phyloP scores from a whole-genome alignment of 1,140 invertebrate species.

The Tetragnatha versicolor region DNA sequence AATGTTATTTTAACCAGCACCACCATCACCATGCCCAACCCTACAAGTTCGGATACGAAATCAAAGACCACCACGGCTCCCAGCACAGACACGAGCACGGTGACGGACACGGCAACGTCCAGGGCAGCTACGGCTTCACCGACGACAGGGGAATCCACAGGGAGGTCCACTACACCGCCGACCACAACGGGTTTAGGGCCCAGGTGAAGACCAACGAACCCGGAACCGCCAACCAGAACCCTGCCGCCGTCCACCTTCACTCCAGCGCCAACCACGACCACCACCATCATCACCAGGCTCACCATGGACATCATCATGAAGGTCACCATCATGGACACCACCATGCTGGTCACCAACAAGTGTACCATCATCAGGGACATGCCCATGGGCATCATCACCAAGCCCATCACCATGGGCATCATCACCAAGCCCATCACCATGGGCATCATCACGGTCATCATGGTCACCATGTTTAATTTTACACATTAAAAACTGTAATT shows the following conservation, averaged over 20 bases:
- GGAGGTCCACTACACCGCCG: conserved; percentile 55
- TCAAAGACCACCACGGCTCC: conserved; percentile 24
- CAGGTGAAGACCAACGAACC: conserved; percentile 55
- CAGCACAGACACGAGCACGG: conserved; percentile 35
- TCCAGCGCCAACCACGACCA: not conserved
- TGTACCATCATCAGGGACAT: not conserved
- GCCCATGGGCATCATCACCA: not conserved
- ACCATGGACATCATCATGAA: not conserved
- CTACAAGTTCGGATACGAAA: conserved; percentile 35
- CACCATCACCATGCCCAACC: too few relatives aligned
- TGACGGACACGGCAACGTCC: conserved; percentile 48
- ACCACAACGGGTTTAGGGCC: conserved; percentile 55
- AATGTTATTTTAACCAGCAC: too few relatives aligned
- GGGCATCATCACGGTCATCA: not conserved
- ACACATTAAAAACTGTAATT: too few relatives aligned
- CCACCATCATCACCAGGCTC: too few relatives aligned
- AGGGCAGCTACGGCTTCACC: conserved; percentile 44
- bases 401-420: not conserved
- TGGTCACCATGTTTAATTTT: too few relatives aligned
- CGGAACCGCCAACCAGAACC: conserved; percentile 28
- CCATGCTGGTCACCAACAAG: not conserved
- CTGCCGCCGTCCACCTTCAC: not conserved
- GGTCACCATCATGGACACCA: not conserved
- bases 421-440: not conserved
- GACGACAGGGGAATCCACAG: conserved; percentile 48